Percentiles rank a stretch among this genome's conserved stretches.
Conservation (phyloP, 2,888 invertebrate genomes). For the Melieria picta region DNA sequence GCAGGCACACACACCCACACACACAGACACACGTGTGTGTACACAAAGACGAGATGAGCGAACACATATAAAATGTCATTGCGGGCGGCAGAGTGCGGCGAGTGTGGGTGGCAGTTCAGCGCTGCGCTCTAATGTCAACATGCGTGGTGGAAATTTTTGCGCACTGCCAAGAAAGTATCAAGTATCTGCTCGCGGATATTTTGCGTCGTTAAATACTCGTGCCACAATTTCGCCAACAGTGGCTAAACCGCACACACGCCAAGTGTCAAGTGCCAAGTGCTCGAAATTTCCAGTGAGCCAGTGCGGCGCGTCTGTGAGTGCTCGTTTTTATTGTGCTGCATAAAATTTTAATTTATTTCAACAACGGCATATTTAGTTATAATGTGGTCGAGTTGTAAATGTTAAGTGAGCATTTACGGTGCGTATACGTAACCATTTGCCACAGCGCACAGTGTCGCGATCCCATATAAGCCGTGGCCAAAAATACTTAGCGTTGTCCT, state of each 20-base stretch:
- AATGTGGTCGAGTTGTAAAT: slow-evolving; percentile 29
- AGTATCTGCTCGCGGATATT: slow-evolving; percentile 28
- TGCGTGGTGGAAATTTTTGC: not conserved
- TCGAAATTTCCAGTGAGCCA: not conserved
- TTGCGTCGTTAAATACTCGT: slow-evolving; percentile 14
- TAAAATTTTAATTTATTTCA: slow-evolving; percentile 22
- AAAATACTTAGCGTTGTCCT: too few relatives aligned
- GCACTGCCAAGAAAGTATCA: slow-evolving; percentile 27
- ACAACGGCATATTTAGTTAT: slow-evolving; percentile 26
- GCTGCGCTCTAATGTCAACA: not conserved
- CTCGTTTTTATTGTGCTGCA: not conserved
- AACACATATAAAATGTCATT: not conserved
- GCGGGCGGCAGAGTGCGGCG: not conserved
- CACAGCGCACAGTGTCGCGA: too few relatives aligned
- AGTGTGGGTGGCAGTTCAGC: not conserved
- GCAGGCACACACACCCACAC: not conserved
- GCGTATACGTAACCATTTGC: not conserved
- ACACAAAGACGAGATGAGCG: not conserved
- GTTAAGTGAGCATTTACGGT: slow-evolving; percentile 14
- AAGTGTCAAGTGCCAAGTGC: not conserved
- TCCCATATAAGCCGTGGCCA: too few relatives aligned
- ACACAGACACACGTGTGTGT: not conserved
- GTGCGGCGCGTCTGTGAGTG: not conserved
- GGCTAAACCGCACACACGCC: not conserved
- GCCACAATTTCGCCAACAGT: slow-evolving; percentile 25